Evolutionary conservation across 2,797 vertebrate species (phyloP).

Genomic region (Vultur gryphus): DNA sequence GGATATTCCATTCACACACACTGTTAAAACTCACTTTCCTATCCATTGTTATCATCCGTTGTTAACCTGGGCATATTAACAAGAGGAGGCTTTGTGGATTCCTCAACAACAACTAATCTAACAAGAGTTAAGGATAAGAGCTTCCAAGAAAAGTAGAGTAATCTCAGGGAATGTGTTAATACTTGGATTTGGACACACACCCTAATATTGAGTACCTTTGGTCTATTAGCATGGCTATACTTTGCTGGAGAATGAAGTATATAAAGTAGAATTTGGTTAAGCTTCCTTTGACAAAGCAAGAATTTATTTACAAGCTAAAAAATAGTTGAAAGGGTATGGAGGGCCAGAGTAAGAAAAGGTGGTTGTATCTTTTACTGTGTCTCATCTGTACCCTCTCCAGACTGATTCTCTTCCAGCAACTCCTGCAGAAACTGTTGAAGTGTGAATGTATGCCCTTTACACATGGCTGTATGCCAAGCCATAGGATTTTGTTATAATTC

Average conservation of each 20-base stretch:
- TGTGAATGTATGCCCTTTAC: constrained; percentile 42
- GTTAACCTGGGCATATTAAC: neutral
- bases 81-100: neutral
- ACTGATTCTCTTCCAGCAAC: constrained; percentile 16
- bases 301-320: neutral
- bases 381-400: neutral
- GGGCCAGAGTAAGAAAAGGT: neutral
- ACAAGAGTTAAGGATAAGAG: neutral
- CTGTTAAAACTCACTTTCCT: neutral
- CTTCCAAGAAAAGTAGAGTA: neutral
- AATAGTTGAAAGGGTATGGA: neutral
- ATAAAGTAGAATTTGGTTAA: constrained; percentile 20
- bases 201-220: neutral
- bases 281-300: neutral
- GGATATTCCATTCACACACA: neutral
- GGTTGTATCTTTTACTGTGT: neutral
- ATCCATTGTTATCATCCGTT: neutral
- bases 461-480: constrained; percentile 56
- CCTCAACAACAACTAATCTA: neutral
- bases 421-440: constrained; percentile 49
- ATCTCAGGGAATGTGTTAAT: neutral
- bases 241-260: neutral
- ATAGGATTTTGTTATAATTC: constrained; percentile 58
- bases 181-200: neutral
- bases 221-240: neutral